Evolutionary conservation across 1,140 invertebrate genomes (phyloP), one percentile per base, ranked within the genome.

Genomic region (Drosophila asahinai): DNA sequence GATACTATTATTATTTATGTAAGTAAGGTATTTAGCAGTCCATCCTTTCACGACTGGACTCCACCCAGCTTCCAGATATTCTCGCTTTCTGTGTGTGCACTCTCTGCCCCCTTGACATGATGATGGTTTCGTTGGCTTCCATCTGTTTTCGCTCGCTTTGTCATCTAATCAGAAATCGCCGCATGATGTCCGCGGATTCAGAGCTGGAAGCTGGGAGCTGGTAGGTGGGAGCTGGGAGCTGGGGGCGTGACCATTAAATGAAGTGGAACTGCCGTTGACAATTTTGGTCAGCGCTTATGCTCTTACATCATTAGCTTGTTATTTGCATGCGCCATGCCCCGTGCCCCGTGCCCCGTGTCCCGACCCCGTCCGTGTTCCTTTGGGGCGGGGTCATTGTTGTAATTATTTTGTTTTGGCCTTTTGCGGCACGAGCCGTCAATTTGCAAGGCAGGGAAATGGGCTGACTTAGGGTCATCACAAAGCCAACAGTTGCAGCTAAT

Each of bases 281-380:
- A 90, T 91, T 90, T 86, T 90, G 86, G 86, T 89, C 82, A 90
- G 78, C 66, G 86, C 58, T 89, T 89, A 89, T 81, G 81, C 68
- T 89, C 65, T 89, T 90, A 90, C 84, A 90, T 89, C 84, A 90
- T 89, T 89, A 89, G 86, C 84, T 90, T 89, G 86, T 89, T 89
- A 89, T 89, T 83, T 89, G 86, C 86, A 90, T 89, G 77, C 84
- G 62, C 61, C 30, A 36, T 25, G 58, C 27, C 27, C 11, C 11
- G 27, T 17, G 38, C 42, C 17, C 36, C 27, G 7, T n/a, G 19
- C 19, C 19, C 19, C 27, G 7, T n/a, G 19, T 1, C 19, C 19
- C 11, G 42, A 14, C 11, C 17, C 12, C 27, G 27, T 30, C 27
- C 27, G 27, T 30, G 27, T 30, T 30, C 27, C 27, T 30, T 22